Base-by-base conservation (phyloP, 2,113 vertebrate species). In the Acanthochromis polyacanthus region DNA sequence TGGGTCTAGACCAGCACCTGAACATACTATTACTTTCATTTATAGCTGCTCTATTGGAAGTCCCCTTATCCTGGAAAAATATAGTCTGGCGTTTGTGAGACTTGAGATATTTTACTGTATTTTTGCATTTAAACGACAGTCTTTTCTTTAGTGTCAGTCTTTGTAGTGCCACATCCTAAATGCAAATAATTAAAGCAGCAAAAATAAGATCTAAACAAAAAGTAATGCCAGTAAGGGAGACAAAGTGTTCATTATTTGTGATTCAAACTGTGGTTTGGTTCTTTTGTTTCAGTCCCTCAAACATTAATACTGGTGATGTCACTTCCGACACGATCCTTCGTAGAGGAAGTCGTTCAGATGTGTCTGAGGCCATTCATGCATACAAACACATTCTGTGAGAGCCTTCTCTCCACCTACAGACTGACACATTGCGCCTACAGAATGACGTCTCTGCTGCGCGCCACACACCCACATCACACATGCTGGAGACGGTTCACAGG, bases 391-490 rank as follows among this genome's bases (percentile, higher is more conserved):
- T 55, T 59, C 45, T 75, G 67, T 71, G 58, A 51, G 50, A 71
- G 80, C 51, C 40, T 46, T 19, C 22, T 68, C 59, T 67, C 83
- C 61, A 78, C 80, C 70, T 28, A 74, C 80, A 75, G 67, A 65
- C 71, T 53, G 71, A 64, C 75, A 65, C 70, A 72, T 38, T 59
- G 71, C 50, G 57, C 67, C 64, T 10, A 19, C 65, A 48, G 69
- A 81, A 45, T 88, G 83, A 89, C 56, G 70, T 83, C 57, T 59
- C 60, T 15, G 28, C 1, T 53, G 23, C 10, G 51, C 53, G 51
- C 50, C 50, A 28, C 57, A 77, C 79, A 36, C 75, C 51, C 78
- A 71, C 80, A 32, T 57, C 74, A 50, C 67, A 53, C 71, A 69
- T 50, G 45, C 62, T 55, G 32, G n/a, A 38, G 51, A 62, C 65